These are phyloP conservation scores for Plebejus melissa DNA, from an alignment of 2,888 invertebrate species.

Conservation along the genomic window DNA sequence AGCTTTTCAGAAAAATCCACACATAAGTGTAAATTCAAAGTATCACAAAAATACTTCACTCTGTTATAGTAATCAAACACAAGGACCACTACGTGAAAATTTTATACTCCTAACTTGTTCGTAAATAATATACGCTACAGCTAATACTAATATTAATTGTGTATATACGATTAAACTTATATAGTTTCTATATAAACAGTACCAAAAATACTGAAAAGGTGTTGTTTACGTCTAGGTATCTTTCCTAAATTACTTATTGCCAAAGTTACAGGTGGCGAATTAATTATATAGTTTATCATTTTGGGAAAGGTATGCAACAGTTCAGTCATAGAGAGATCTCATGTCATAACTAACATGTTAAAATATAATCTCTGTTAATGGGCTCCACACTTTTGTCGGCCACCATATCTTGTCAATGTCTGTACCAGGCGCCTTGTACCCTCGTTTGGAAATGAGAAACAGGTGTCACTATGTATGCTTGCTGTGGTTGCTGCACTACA, in stretches of 20 bases:
- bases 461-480: conserved; percentile 82
- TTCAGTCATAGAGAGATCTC: conserved; percentile 50
- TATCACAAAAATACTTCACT: conserved; percentile 26
- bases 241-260: conserved; percentile 71
- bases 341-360: conserved; percentile 46
- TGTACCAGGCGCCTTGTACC: conserved; percentile 80
- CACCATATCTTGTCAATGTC: conserved; percentile 61
- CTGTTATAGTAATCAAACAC: conserved; percentile 29
- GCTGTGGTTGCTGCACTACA: conserved; percentile 81
- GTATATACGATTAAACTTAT: conserved; percentile 67
- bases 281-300: conserved; percentile 36
- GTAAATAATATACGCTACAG: conserved; percentile 65
- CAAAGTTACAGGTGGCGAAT: conserved; percentile 59
- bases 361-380: conserved; percentile 40
- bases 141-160: conserved; percentile 66
- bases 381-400: conserved; percentile 39
- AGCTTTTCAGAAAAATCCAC: conserved; percentile 22
- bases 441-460: conserved; percentile 82
- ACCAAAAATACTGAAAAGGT: conserved; percentile 72
- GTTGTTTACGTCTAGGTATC: conserved; percentile 54
- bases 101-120: conserved; percentile 40
- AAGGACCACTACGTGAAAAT: conserved; percentile 17
- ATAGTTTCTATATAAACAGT: conserved; percentile 61
- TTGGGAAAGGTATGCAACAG: conserved; percentile 39
- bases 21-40: conserved; percentile 22